Conservation (phyloP, 2,113 vertebrate genomes). For the Ammospiza nelsoni region DNA sequence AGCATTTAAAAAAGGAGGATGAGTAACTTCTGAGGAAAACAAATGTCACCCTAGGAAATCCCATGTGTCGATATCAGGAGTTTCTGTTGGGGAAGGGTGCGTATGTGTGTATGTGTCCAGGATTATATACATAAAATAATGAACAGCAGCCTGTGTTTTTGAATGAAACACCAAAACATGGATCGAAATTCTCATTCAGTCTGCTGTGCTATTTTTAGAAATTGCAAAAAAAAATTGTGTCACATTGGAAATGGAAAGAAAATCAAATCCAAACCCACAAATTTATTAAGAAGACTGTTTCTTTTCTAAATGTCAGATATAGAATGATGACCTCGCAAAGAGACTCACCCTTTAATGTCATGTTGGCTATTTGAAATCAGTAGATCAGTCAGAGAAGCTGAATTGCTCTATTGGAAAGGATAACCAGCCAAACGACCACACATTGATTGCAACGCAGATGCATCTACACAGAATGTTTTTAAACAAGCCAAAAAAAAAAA, state of each 20-base stretch:
- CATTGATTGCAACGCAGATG: not conserved
- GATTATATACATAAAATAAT: not conserved
- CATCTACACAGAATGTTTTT: not conserved
- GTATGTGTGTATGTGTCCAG: not conserved
- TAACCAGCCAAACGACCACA: not conserved
- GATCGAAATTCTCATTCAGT: not conserved
- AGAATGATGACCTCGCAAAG: not conserved
- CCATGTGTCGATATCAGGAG: not conserved
- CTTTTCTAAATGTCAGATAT: not conserved
- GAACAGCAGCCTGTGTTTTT: not conserved
- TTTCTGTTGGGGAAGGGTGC: not conserved
- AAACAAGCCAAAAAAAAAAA: not conserved
- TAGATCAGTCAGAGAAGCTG: not conserved
- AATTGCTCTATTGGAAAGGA: not conserved
- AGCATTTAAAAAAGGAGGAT: not conserved
- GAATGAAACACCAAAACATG: not conserved
- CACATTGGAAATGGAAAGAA: not conserved
- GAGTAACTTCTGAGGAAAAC: not conserved
- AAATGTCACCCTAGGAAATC: not conserved
- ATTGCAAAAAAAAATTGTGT: not conserved
- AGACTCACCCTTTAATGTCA: not conserved
- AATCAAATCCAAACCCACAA: not conserved
- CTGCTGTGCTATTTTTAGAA: not conserved
- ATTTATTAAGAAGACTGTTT: not conserved
- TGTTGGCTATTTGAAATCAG: not conserved